These are phyloP conservation scores for Aspidiotus destructor DNA, from an alignment of 2,888 invertebrate genomes.

Conservation along the genomic window DNA sequence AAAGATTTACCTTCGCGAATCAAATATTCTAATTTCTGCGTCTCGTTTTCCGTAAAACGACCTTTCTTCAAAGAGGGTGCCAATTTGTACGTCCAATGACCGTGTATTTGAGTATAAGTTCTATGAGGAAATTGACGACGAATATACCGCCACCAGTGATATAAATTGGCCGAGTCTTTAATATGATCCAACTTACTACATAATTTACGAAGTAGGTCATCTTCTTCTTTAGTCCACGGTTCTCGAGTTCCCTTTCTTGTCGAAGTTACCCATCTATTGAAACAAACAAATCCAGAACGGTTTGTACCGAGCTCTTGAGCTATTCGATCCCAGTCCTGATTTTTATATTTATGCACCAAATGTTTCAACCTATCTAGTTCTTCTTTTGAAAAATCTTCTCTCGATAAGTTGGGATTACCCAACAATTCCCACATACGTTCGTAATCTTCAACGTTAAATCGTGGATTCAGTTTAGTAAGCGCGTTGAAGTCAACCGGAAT, in stretches of 20 bases:
- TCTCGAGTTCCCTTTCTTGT: conserved; percentile 6
- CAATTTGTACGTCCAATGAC: conserved; percentile 15
- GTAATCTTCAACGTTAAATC: conserved; percentile 16
- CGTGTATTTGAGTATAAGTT: conserved; percentile 8
- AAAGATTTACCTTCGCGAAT: neutral
- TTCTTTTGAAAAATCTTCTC: conserved; percentile 3
- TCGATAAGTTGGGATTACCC: conserved; percentile 39
- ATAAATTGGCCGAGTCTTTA: neutral
- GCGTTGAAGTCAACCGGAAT: conserved; percentile 8
- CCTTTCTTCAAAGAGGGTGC: conserved; percentile 25
- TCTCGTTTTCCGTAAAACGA: conserved; percentile 14
- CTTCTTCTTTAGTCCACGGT: conserved; percentile 22
- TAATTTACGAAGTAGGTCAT: conserved; percentile 19
- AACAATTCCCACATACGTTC: conserved; percentile 22
- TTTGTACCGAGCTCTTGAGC: conserved; percentile 15
- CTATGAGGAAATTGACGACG: conserved; percentile 20
- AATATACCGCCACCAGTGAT: conserved; percentile 19
- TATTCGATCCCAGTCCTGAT: conserved; percentile 24
- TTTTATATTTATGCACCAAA: neutral
- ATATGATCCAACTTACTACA: neutral
- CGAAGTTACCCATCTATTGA: conserved; percentile 9
- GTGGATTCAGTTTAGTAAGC: neutral
- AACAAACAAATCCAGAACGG: conserved; percentile 17
- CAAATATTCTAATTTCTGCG: neutral
- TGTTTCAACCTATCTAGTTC: conserved; percentile 13